These are phyloP conservation scores for Dryomyza anilis DNA, from an alignment of 2,888 invertebrate genomes.

Conservation along the genomic window DNA sequence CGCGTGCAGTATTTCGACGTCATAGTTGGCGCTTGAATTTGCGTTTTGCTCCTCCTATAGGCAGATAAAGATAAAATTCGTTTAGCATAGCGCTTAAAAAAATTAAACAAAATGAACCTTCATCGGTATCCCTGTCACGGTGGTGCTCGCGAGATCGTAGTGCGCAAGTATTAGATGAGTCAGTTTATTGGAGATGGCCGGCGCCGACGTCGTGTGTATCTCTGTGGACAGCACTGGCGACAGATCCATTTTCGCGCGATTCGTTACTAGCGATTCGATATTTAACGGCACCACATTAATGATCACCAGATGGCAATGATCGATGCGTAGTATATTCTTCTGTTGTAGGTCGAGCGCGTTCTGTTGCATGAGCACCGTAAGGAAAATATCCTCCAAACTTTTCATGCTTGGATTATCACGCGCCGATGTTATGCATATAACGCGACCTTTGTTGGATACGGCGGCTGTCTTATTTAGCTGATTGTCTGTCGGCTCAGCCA, in stretches of 20 bases:
- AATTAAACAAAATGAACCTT: no score
- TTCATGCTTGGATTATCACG: conserved; percentile 86
- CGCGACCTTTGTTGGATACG: conserved; percentile 68
- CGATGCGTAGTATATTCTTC: conserved; percentile 71
- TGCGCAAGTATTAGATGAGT: conserved; percentile 81
- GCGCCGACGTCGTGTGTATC: conserved; percentile 80
- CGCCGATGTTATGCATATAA: conserved; percentile 89
- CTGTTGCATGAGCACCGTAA: conserved; percentile 79
- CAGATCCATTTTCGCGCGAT: conserved; percentile 73
- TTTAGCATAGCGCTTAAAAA: neutral
- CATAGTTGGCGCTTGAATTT: conserved; percentile 96
- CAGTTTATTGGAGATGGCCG: conserved; percentile 74
- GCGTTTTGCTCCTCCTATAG: conserved; percentile 91
- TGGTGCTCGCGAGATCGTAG: conserved; percentile 91
- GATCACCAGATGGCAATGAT: conserved; percentile 88
- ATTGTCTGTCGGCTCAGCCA: conserved; percentile 80
- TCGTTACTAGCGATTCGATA: conserved; percentile 76
- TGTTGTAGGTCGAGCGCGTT: conserved; percentile 73
- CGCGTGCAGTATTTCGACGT: conserved; percentile 95
- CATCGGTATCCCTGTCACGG: conserved; percentile 99
- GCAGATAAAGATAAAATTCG: neutral
- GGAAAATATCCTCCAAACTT: conserved; percentile 84
- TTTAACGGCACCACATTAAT: conserved; percentile 87
- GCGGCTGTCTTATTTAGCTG: conserved; percentile 64
- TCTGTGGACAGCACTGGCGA: conserved; percentile 77